These are phyloP conservation scores for Idaea aversata DNA, from an alignment of 2,888 invertebrate species.

Conservation along the genomic window DNA sequence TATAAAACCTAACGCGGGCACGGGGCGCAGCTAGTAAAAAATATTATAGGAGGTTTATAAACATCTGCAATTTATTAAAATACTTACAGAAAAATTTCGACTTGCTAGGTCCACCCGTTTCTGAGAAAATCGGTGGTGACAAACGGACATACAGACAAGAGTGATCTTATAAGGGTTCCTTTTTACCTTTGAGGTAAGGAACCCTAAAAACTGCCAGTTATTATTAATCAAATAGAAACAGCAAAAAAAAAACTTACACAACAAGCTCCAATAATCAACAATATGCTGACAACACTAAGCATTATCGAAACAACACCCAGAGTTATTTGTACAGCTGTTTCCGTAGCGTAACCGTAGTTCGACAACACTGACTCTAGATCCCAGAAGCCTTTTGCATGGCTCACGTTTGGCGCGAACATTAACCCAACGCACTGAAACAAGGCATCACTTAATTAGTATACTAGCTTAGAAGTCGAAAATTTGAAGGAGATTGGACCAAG, in stretches of 20 bases:
- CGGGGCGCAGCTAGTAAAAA: neutral
- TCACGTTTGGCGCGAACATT: slow-evolving; percentile 58
- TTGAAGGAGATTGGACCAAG: too few species aligned
- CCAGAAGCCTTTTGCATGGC: slow-evolving; percentile 51
- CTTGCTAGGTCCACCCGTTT: too few species aligned
- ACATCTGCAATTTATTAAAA: neutral
- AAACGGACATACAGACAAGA: too few species aligned
- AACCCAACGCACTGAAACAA: slow-evolving; percentile 47
- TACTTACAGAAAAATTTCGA: too few species aligned
- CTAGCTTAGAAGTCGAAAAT: too few species aligned
- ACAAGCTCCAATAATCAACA: slow-evolving; percentile 49
- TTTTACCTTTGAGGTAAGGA: too few species aligned
- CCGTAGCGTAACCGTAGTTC: slow-evolving; percentile 46
- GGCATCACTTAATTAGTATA: too few species aligned
- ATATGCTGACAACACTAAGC: slow-evolving; percentile 49
- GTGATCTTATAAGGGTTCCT: too few species aligned
- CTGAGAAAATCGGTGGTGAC: too few species aligned
- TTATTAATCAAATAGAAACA: too few species aligned
- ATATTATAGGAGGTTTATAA: neutral
- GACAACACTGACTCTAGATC: slow-evolving; percentile 46
- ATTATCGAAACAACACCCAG: slow-evolving; percentile 51
- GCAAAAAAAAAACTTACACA: slow-evolving; percentile 46
- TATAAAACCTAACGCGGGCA: neutral
- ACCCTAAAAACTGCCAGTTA: too few species aligned
- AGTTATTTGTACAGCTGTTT: slow-evolving; percentile 44